Evolutionary conservation across 2,888 invertebrate species (phyloP).

Genomic region (Acanthococcus lagerstroemiae): DNA sequence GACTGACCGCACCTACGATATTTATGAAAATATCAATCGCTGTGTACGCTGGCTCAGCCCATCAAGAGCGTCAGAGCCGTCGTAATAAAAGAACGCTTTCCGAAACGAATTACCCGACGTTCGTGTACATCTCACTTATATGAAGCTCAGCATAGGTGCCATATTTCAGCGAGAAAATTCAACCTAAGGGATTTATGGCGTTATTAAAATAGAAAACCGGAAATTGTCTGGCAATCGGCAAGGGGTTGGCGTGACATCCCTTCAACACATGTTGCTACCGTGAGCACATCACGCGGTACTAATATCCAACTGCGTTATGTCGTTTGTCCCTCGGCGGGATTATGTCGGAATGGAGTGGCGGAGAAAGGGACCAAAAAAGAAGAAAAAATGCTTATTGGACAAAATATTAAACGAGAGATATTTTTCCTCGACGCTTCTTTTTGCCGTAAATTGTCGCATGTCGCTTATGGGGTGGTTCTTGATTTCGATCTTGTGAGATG

Average conservation of each 20-base stretch:
- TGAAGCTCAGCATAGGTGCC: too few species aligned
- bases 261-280: slow-evolving; percentile 23
- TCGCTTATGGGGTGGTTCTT: too few species aligned
- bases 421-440: background rate
- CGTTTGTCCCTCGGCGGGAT: background rate
- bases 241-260: slow-evolving; percentile 26
- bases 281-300: background rate
- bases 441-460: too few species aligned
- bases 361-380: background rate
- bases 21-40: too few species aligned
- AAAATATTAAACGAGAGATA: background rate
- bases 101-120: too few species aligned
- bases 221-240: slow-evolving; percentile 25
- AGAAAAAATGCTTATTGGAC: slow-evolving; percentile 23
- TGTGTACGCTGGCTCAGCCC: too few species aligned
- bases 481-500: too few species aligned
- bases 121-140: too few species aligned
- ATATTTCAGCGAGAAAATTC: too few species aligned
- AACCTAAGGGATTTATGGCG: slow-evolving; percentile 24
- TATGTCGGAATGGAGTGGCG: background rate
- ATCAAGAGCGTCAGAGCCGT: too few species aligned
- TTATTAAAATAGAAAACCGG: slow-evolving; percentile 24
- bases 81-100: too few species aligned
- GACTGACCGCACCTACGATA: too few species aligned
- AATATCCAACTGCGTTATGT: slow-evolving; percentile 20